phyloP scores from a whole-genome alignment of 2,113 vertebrate genomes.

The Saguinus imperator region DNA sequence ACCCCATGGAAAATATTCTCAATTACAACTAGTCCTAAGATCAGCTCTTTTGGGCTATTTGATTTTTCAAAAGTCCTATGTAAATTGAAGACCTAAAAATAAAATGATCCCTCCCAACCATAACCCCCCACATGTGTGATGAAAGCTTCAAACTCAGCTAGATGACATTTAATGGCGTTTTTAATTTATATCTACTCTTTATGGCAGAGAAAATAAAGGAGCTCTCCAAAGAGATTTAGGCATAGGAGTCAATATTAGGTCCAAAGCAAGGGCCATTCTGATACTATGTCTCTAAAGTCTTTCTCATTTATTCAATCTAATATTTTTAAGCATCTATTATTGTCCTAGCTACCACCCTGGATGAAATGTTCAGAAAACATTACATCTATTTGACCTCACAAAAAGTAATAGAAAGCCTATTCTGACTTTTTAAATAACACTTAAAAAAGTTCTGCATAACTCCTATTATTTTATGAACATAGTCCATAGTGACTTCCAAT shows the following conservation, averaged over 20 bases:
- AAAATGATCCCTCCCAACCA: background rate
- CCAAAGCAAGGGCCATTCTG: background rate
- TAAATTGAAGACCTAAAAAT: background rate
- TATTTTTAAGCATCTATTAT: background rate
- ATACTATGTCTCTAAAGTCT: background rate
- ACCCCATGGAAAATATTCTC: background rate
- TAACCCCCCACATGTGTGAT: background rate
- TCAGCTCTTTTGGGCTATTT: background rate
- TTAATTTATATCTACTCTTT: background rate
- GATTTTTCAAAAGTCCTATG: background rate
- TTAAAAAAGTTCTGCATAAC: background rate
- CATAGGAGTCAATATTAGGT: background rate
- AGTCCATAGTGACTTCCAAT: background rate
- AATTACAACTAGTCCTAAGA: background rate
- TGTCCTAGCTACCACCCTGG: background rate
- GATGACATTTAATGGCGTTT: background rate
- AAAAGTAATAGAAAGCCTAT: background rate
- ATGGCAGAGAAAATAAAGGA: background rate
- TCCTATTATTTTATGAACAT: background rate
- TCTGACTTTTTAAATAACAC: background rate
- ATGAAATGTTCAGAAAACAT: background rate
- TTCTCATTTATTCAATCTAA: conserved; percentile 3
- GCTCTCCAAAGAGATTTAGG: background rate
- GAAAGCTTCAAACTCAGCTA: background rate
- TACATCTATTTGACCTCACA: background rate